These are phyloP conservation scores for Pterophyllum scalare DNA, from an alignment of 2,113 vertebrate species.

Conservation along the genomic window DNA sequence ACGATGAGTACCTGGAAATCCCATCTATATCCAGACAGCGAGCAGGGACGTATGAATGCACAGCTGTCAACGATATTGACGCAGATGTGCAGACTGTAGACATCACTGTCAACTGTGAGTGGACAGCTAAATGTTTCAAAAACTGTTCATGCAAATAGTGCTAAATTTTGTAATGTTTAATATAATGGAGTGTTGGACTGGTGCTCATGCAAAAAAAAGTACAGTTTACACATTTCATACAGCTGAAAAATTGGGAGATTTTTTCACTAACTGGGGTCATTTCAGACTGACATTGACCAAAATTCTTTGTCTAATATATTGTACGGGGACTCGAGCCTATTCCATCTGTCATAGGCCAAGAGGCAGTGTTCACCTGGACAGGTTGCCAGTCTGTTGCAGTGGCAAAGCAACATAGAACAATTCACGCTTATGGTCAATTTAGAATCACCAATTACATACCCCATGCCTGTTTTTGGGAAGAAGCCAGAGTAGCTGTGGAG, in stretches of 20 bases:
- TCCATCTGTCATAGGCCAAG: neutral
- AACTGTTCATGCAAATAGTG: neutral
- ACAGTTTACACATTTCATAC: neutral
- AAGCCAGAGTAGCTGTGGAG: too few relatives aligned
- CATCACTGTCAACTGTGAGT: constrained; percentile 97
- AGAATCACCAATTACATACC: too few relatives aligned
- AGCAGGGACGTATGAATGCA: constrained; percentile 94
- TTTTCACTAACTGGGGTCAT: neutral
- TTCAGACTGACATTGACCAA: neutral
- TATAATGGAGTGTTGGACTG: neutral
- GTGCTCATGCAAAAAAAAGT: neutral
- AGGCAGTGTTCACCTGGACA: neutral
- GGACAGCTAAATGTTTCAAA: neutral
- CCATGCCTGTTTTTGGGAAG: too few relatives aligned
- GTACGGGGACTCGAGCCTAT: too few relatives aligned
- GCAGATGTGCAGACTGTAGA: constrained; percentile 88
- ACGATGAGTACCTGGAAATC: constrained; percentile 95
- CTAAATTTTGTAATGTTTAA: neutral
- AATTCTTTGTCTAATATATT: neutral
- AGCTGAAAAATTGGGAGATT: neutral
- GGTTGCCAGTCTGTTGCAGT: neutral
- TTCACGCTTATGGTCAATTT: neutral
- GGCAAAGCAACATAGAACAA: too few relatives aligned
- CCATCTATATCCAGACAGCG: constrained; percentile 89
- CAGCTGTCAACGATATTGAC: constrained; percentile 92